Base-by-base conservation (phyloP, 2,113 vertebrate genomes). In the Boulengeromyrus knoepffleri region DNA sequence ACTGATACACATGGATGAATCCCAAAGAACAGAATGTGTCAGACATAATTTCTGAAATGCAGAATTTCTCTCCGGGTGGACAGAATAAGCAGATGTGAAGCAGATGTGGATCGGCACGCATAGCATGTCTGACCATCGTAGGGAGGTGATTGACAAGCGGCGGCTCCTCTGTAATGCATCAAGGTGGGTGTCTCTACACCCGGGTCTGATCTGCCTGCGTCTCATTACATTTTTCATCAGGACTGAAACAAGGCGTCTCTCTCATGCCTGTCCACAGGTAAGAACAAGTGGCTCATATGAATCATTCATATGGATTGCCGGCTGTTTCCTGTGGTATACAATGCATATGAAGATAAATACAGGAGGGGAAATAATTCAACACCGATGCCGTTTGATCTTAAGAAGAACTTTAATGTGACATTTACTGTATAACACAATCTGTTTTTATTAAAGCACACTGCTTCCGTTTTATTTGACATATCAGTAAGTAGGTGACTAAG, bases 371-470 rank as follows among this genome's bases (percentile, higher is more conserved):
- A 74, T 42, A 88, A 42, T 49, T 7, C n/a, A 45, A 49, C 7
- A 52, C 3, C 31, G 2, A 10, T 88, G 31, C 7, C 7, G 0
- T 21, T 39, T 94, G 90, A 91, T 94, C 92, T 94, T 94, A 92
- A 95, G 52, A 95, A 94, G 92, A 94, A 95, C 58, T 96, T 93
- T 8, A 87, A 84, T 50, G 10, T 52, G 49, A 49, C 49, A 46
- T 24, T 85, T 85, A n/a, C n/a, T n/a, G n/a, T n/a, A 45, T 85
- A 46, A 47, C 9, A 13, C 13, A 74, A 36, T 27, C 4, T 74
- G 7, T n/a, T 46, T 46, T 85, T 49, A 24, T n/a, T 84, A 74
- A 27, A 13, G 27, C 12, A 84, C 15, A 84, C 6, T 24, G 36
- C 42, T 83, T 42, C 7, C 0, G 3, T 13, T 84, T 39, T 21